phyloP scores from a whole-genome alignment of 2,888 invertebrate genomes.

The Ochropleura leucogaster region DNA sequence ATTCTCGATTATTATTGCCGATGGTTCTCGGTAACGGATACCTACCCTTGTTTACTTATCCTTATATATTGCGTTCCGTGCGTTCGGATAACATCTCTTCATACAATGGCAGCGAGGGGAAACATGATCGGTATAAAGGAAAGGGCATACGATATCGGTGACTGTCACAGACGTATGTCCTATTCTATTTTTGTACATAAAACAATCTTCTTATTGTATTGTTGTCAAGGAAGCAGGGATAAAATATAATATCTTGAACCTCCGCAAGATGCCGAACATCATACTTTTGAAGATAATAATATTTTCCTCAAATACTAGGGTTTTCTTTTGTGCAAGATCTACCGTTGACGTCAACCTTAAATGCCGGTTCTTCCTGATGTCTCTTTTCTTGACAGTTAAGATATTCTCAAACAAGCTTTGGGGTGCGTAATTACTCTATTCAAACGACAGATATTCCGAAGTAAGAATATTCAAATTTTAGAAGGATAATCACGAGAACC shows the following conservation, averaged over 20 bases:
- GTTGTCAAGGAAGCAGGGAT: conserved; percentile 21
- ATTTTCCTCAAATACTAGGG: conserved; percentile 26
- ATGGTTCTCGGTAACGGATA: conserved; percentile 71
- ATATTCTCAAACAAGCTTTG: conserved; percentile 4
- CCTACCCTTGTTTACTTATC: conserved; percentile 64
- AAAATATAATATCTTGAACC: conserved; percentile 32
- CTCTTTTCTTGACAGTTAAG: conserved; percentile 22
- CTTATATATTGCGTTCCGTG: conserved; percentile 54
- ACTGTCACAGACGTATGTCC: conserved; percentile 50
- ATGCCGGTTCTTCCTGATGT: conserved; percentile 12
- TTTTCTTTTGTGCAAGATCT: conserved; percentile 35
- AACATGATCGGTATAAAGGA: conserved; percentile 60
- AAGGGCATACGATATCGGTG: conserved; percentile 54
- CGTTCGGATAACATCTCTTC: conserved; percentile 52
- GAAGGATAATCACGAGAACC: conserved; percentile 12
- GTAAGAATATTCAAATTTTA: conserved; percentile 10
- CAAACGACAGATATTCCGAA: conserved; percentile 15
- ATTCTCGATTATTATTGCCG: conserved; percentile 73
- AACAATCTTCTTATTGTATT: conserved; percentile 26
- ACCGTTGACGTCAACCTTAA: conserved; percentile 37
- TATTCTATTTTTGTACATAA: conserved; percentile 45
- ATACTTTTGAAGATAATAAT: conserved; percentile 16
- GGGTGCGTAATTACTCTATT: conserved; percentile 14
- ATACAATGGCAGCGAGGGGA: conserved; percentile 53
- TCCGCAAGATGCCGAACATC: conserved; percentile 9